phyloP scores from a whole-genome alignment of 2,113 vertebrate genomes.

The Petromus typicus region DNA sequence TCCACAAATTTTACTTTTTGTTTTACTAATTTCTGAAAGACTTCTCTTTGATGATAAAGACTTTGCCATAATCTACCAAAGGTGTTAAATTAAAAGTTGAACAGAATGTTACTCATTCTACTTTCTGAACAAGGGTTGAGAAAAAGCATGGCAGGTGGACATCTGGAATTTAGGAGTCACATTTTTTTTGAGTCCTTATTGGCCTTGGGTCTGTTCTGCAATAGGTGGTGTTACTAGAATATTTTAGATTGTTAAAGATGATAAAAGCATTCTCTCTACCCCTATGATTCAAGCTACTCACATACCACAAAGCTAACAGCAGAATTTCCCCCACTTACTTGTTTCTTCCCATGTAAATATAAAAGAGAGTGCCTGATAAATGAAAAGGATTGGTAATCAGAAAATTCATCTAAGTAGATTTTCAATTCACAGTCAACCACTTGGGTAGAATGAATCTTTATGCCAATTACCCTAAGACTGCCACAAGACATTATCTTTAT shows the following conservation, averaged over 20 bases:
- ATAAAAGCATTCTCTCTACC: not conserved
- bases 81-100: not conserved
- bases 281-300: not conserved
- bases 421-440: not conserved
- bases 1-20: not conserved
- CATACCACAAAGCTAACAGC: not conserved
- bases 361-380: not conserved
- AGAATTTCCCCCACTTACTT: not conserved
- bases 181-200: not conserved
- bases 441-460: slow-evolving; percentile 1
- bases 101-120: not conserved
- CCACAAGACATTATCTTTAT: not conserved
- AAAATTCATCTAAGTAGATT: slow-evolving; percentile 35
- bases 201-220: rapidly evolving
- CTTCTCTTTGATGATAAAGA: not conserved
- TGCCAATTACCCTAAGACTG: not conserved
- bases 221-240: not conserved
- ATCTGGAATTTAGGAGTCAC: not conserved
- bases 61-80: not conserved
- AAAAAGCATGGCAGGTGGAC: not conserved
- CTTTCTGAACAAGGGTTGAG: not conserved
- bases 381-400: not conserved
- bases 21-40: not conserved
- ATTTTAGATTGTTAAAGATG: not conserved
- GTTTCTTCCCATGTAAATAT: slow-evolving; percentile 24